Base-by-base conservation (phyloP, 2,888 invertebrate species). In the Orthosia incerta region DNA sequence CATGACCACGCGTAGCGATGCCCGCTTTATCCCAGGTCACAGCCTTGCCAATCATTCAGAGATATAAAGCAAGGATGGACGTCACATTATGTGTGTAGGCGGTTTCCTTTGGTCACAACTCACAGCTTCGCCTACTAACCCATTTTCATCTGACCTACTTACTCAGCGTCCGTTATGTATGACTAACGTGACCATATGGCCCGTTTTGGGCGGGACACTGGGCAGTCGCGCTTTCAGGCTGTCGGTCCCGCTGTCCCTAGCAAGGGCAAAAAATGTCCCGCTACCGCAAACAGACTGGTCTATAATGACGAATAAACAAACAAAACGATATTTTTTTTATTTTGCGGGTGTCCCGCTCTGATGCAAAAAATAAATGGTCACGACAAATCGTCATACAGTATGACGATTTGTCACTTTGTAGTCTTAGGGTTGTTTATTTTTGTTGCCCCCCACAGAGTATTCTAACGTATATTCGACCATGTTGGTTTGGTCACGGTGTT, bases 61-160 rank as follows among this genome's bases (percentile, higher is more conserved):
- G 7, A 31, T 16, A 31, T 5, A 16, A n/a, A n/a, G 51, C 60
- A 50, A 31, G 64, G 59, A 60, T 51, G 53, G 55, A 55, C 60
- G n/a, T 31, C 53, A 75, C 16, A 66, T 23, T 20, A 45, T 16
- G 26, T 13, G 76, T 39, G 64, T 76, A 20, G 60, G 76, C 23
- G 18, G 20, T 3, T 31, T 50, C 59, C 50, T 46, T 18, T 26
- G 48, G 5, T 7, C 18, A 56, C 4, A n/a, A 45, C 60, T 7
- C 18, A 56, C 4, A n/a, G 50, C 60, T 51, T 56, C 20, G 39
- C 39, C 2, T 45, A 66, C 9, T 66, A 18, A 76, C 81, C 61
- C 67, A 62, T 66, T 13, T 39, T 23, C 31, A 46, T 46, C 20
- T 81, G 81, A 66, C 76, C 81, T 56, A 81, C 46, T 66, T 48